Percentiles rank a stretch among this genome's conserved stretches.
These are phyloP conservation scores for Strigops habroptila DNA, from an alignment of 2,113 vertebrate species.

Conservation along the genomic window DNA sequence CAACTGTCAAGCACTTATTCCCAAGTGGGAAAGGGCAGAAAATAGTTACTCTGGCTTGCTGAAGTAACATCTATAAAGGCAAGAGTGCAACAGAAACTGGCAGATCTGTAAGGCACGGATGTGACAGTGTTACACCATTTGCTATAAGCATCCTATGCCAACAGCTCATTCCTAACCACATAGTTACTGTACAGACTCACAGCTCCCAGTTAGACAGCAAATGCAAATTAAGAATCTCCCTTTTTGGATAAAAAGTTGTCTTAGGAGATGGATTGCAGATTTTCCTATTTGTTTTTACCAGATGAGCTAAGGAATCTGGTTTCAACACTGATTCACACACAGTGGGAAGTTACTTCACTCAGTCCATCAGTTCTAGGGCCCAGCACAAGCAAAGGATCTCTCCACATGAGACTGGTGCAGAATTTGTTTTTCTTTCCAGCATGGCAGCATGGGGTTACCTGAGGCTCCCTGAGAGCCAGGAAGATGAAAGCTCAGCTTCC, in stretches of 20 bases:
- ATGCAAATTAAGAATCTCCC: background rate
- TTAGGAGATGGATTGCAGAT: background rate
- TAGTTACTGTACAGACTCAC: background rate
- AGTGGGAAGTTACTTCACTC: background rate
- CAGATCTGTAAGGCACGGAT: background rate
- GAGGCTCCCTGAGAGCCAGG: background rate
- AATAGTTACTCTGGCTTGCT: background rate
- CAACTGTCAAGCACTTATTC: background rate
- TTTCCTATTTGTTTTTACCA: background rate
- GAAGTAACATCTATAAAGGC: background rate
- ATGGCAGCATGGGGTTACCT: background rate
- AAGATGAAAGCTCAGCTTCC: conserved; percentile 31
- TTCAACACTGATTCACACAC: accelerated
- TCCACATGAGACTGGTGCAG: background rate
- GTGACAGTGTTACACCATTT: background rate
- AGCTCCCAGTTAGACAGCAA: conserved; percentile 1
- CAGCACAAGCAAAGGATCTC: background rate
- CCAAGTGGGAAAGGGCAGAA: background rate
- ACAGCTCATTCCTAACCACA: conserved; percentile 26
- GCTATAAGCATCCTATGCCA: background rate
- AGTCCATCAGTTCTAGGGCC: background rate
- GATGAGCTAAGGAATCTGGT: background rate
- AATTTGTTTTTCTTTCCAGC: background rate
- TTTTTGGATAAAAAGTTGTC: background rate
- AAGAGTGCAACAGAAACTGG: background rate